Conservation (phyloP, 2,888 invertebrate species). For the Cheilosia vernalis region DNA sequence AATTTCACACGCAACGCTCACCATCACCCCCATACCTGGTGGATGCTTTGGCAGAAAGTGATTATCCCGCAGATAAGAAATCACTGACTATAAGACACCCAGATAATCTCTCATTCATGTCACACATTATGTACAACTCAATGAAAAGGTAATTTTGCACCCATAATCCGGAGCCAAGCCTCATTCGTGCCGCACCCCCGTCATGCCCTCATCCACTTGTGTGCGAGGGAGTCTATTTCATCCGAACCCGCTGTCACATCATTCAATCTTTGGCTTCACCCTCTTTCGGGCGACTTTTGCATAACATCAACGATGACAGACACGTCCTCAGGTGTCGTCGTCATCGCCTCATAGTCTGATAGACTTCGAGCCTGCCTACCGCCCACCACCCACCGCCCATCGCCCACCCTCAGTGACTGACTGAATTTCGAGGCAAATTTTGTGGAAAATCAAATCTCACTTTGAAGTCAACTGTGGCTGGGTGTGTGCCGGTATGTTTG, state of each 20-base stretch:
- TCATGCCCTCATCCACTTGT: conserved; percentile 1
- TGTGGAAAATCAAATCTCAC: conserved; percentile 74
- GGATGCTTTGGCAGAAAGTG: conserved; percentile 39
- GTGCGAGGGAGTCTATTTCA: conserved; percentile 1
- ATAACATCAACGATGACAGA: conserved; percentile 62
- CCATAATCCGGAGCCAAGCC: conserved; percentile 53
- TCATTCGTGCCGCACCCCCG: conserved; percentile 9
- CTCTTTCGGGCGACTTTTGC: conserved; percentile 49
- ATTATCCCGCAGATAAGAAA: conserved; percentile 60
- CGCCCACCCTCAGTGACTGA: background rate
- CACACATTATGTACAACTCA: conserved; percentile 72
- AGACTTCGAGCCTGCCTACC: background rate
- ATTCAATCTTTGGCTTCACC: conserved; percentile 36
- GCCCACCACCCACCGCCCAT: background rate
- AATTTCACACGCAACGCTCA: conserved; percentile 57
- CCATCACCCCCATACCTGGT: background rate
- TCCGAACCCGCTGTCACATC: background rate
- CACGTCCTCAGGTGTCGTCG: conserved; percentile 68
- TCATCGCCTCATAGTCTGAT: conserved; percentile 48
- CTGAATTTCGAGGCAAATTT: conserved; percentile 53
- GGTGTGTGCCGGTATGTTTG: conserved; percentile 6
- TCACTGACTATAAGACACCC: conserved; percentile 57
- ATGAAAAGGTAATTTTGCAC: conserved; percentile 75
- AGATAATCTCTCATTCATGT: conserved; percentile 70
- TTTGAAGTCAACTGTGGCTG: conserved; percentile 59